Evolutionary conservation across 64 coral and sea anemone species (phyloP), one percentile per base, ranked within the genome.

Genomic region (Hydrozoanthus tunicans): DNA sequence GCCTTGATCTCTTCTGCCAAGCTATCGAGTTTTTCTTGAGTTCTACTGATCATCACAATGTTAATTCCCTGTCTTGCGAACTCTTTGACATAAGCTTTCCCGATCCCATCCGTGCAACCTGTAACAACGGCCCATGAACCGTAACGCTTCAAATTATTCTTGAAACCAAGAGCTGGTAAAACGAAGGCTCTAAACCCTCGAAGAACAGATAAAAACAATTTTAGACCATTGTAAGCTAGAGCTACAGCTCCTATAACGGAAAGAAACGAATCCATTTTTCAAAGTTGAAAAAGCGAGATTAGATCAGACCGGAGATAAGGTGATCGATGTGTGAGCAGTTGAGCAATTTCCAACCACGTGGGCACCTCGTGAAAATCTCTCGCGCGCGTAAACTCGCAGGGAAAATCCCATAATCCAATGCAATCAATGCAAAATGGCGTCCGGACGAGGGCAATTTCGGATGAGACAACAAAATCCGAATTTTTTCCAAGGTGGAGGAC

Each of bases 101-200:
- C 95, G 27, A 97, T 97, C 8, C 95, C 95, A 82, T 97, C 95
- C 53, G 95, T 97, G 24, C 95, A 97, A 15, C 95, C 95, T 14
- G 95, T 97, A 53, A 97, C 90, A 54, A 97, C 95, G 17, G 95
- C 95, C 95, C 95, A 97, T 15, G 78, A 32, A 5, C 95, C 95
- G 13, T 94, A 91, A 17, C 64, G 79, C 53, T 92, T 94, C 15
- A 97, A 57, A 66, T 92, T 81, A 57, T 90, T 97, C 72, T 72
- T 97, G 25, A 94, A 64, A 54, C 95, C 95, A 52, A 97, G 53
- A 17, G 77, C 23, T 59, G 95, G 95, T 62, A 97, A 90, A 70
- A 97, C 25, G 89, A 97, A 97, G 32, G 95, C 95, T 79, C 95
- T 91, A 27, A 97, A 78, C 70, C 95, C 95, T 89, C 89, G 92